Percentiles rank a stretch among this genome's conserved stretches.
phyloP scores from a whole-genome alignment of 1,140 invertebrate species.

The Habropoda laboriosa region DNA sequence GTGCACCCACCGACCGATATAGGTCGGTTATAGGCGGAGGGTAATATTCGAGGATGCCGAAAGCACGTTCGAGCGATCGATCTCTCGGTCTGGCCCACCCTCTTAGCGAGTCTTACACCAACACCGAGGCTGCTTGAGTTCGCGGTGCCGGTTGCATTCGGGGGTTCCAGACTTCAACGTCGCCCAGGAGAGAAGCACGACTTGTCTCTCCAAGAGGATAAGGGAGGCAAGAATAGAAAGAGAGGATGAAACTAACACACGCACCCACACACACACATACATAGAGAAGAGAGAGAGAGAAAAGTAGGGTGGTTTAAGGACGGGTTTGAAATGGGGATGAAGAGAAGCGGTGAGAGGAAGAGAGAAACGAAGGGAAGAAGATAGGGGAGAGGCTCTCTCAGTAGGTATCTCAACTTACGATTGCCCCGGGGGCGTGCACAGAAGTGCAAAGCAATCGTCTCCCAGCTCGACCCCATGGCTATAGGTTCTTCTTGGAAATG shows the following conservation, averaged over 20 bases:
- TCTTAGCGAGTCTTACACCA: constrained; percentile 50
- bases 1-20: constrained; percentile 53
- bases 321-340: not conserved
- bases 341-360: not conserved
- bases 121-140: constrained; percentile 35
- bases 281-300: constrained; percentile 10
- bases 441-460: constrained; percentile 70
- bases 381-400: constrained; percentile 44
- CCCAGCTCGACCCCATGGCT: constrained; percentile 59
- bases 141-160: constrained; percentile 56
- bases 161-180: constrained; percentile 56
- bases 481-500: constrained; percentile 55
- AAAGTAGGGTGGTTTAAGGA: not conserved
- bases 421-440: constrained; percentile 68
- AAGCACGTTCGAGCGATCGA: constrained; percentile 73
- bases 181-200: constrained; percentile 56
- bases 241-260: not conserved
- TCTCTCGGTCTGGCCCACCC: constrained; percentile 53
- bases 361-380: not conserved
- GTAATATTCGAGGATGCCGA: constrained; percentile 72
- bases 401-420: constrained; percentile 69
- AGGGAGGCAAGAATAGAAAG: not conserved
- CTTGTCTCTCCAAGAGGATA: constrained; percentile 25
- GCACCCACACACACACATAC: no score
- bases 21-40: constrained; percentile 60